phyloP scores from a whole-genome alignment of 2,113 vertebrate genomes.

The Scortum barcoo region DNA sequence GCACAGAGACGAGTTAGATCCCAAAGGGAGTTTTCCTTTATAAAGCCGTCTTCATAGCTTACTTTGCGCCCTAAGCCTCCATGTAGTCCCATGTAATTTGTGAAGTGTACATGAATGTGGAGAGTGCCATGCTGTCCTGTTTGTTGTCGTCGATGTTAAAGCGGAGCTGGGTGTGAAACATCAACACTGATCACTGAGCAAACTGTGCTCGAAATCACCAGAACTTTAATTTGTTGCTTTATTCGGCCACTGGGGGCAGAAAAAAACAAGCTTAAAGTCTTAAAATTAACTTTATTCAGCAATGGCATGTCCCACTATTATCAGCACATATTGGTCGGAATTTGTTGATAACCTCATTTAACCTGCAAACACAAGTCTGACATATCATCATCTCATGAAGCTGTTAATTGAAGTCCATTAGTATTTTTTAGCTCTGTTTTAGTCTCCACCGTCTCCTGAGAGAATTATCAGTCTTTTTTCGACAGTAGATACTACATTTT shows the following conservation, averaged over 20 bases:
- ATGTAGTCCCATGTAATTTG: not conserved
- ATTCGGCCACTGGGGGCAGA: not conserved
- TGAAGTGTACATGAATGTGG: not conserved
- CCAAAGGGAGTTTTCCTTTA: not conserved
- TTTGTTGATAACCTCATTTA: not conserved
- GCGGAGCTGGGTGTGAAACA: not conserved
- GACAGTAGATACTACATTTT: too few species aligned
- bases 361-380: too few species aligned
- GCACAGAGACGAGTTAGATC: not conserved
- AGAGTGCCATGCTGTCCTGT: not conserved
- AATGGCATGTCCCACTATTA: too few species aligned
- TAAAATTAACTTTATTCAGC: not conserved
- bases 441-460: too few species aligned
- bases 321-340: not conserved
- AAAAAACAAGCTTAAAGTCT: too few species aligned
- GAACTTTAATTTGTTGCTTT: not conserved
- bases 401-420: too few species aligned
- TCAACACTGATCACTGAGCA: not conserved
- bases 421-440: too few species aligned
- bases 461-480: too few species aligned
- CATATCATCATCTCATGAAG: too few species aligned
- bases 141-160: constrained; percentile 11
- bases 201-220: too few species aligned
- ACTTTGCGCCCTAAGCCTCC: not conserved
- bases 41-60: not conserved